Percentiles rank a stretch among this genome's conserved stretches.
Conservation (phyloP, 2,888 invertebrate species). For the Malacosoma neustria region DNA sequence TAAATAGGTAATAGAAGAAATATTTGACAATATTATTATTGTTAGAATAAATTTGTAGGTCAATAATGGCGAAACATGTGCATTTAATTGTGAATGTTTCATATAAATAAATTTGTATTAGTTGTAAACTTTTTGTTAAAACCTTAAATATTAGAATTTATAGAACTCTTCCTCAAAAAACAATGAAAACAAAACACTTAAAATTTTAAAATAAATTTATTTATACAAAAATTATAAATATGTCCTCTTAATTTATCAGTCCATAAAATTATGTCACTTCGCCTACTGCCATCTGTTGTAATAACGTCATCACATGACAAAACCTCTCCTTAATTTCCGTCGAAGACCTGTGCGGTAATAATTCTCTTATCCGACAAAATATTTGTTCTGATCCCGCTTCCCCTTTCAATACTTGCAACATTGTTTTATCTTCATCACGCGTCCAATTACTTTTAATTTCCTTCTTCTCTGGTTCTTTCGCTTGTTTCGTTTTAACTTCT, state of each 20-base stretch:
- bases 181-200: not conserved
- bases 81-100: no score
- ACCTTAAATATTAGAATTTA: no score
- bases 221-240: constrained; percentile 60
- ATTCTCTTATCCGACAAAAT: constrained; percentile 70
- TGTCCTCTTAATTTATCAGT: constrained; percentile 29
- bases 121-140: no score
- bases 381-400: constrained; percentile 79
- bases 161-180: no score
- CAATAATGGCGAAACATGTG: no score
- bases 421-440: constrained; percentile 87
- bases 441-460: constrained; percentile 76
- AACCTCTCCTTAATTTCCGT: constrained; percentile 77
- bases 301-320: constrained; percentile 75
- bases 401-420: constrained; percentile 84
- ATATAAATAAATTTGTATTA: no score
- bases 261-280: constrained; percentile 50
- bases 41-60: no score
- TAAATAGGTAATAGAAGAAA: no score
- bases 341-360: constrained; percentile 71
- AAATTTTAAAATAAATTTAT: constrained; percentile 30
- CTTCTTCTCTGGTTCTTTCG: constrained; percentile 21
- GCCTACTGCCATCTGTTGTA: constrained; percentile 76
- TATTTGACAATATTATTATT: no score
- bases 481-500: constrained; percentile 3